phyloP scores from a whole-genome alignment of 2,797 vertebrate species.

The Sternotherus odoratus region DNA sequence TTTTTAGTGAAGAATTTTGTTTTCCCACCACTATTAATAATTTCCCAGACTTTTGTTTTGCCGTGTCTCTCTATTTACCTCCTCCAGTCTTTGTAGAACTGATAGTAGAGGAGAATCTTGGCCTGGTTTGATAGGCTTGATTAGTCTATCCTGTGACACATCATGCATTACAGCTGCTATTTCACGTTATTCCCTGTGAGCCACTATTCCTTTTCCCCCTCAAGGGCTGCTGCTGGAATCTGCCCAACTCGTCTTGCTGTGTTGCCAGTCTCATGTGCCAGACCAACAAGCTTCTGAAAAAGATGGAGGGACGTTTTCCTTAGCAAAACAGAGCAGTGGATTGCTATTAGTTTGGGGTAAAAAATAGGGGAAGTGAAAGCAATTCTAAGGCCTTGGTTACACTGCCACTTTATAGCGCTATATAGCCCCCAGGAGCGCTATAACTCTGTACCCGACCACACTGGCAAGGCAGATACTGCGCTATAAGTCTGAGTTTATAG shows the following conservation, averaged over 20 bases:
- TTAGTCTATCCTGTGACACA: background rate
- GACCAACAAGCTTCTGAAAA: background rate
- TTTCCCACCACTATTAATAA: background rate
- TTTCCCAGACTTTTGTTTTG: background rate
- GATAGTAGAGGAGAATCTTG: background rate
- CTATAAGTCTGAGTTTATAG: too few relatives aligned
- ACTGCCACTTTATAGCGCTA: too few relatives aligned
- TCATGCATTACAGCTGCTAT: fast-evolving
- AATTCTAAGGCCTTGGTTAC: too few relatives aligned
- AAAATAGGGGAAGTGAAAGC: background rate
- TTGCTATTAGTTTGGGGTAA: background rate
- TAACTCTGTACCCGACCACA: too few relatives aligned
- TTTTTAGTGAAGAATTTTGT: background rate
- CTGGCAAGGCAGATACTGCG: too few relatives aligned
- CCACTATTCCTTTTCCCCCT: background rate
- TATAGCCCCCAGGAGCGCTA: too few relatives aligned
- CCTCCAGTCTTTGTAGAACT: background rate
- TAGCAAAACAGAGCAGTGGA: background rate
- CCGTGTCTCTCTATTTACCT: background rate
- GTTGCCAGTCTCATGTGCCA: background rate
- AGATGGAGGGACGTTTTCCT: background rate
- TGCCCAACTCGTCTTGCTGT: background rate
- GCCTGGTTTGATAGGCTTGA: background rate
- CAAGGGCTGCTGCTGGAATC: fast-evolving
- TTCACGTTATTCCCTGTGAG: background rate